These are phyloP conservation scores for Malthinus seriepunctatus DNA, from an alignment of 2,888 invertebrate genomes.

Conservation along the genomic window DNA sequence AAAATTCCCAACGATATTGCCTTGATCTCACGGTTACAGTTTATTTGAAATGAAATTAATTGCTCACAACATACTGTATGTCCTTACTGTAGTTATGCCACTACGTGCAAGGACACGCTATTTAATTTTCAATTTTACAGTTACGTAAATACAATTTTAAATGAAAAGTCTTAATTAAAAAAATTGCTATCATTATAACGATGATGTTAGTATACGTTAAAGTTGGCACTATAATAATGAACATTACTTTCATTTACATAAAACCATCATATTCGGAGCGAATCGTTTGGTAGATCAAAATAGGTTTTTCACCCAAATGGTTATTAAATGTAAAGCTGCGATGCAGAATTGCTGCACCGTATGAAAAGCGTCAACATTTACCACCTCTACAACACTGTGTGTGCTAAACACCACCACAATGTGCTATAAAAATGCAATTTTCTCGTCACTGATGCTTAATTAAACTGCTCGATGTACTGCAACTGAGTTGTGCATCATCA, in stretches of 20 bases:
- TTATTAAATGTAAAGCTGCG: constrained; percentile 20
- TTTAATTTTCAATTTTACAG: constrained; percentile 1
- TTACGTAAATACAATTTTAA: too few species aligned
- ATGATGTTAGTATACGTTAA: too few species aligned
- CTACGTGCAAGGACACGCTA: constrained; percentile 6
- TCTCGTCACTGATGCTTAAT: constrained; percentile 36
- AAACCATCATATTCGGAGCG: too few species aligned
- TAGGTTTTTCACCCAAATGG: constrained; percentile 15
- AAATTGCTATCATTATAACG: too few species aligned
- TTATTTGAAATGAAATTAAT: constrained; percentile 16
- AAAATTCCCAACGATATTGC: background rate
- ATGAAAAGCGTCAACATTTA: constrained; percentile 5
- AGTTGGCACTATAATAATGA: too few species aligned
- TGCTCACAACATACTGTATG: background rate
- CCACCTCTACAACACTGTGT: background rate
- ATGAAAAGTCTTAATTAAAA: too few species aligned
- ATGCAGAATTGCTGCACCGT: constrained; percentile 17
- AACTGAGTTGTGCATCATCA: constrained; percentile 27
- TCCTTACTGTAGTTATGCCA: constrained; percentile 12
- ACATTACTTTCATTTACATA: too few species aligned
- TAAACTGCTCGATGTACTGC: constrained; percentile 35
- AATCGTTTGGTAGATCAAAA: background rate
- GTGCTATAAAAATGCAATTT: constrained; percentile 37
- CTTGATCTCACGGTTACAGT: constrained; percentile 13
- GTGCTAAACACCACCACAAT: constrained; percentile 31